Evolutionary conservation across 2,888 invertebrate species (phyloP).

Genomic region (Agrochola lota): DNA sequence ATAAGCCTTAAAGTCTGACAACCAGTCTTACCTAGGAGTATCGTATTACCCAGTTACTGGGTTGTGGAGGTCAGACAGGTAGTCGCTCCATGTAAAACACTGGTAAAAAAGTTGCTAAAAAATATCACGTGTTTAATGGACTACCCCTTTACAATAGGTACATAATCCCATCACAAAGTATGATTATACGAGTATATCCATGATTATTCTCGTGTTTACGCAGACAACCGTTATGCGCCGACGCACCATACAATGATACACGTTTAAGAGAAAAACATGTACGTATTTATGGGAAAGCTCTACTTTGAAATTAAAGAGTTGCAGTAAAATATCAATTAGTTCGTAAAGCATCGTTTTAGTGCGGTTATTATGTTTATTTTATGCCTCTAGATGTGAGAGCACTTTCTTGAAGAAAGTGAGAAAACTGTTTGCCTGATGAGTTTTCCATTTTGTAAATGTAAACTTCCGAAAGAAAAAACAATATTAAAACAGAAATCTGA

Average conservation of each 20-base stretch:
- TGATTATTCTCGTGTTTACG: constrained; percentile 25
- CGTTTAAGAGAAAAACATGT: constrained; percentile 34
- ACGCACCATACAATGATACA: neutral
- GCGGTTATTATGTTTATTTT: constrained; percentile 14
- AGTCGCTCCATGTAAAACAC: too few species aligned
- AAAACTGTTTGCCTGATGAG: neutral
- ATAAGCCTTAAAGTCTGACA: too few species aligned
- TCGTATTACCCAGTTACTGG: too few species aligned
- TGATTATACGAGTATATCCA: constrained; percentile 18
- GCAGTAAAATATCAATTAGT: constrained; percentile 30
- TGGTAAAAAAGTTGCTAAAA: too few species aligned
- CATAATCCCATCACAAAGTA: constrained; percentile 10
- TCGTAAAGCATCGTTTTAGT: constrained; percentile 4
- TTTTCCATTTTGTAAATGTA: neutral
- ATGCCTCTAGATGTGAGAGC: neutral
- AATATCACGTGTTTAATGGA: too few species aligned
- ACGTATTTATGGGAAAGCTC: constrained; percentile 31
- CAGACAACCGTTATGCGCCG: neutral
- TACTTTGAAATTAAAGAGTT: constrained; percentile 21
- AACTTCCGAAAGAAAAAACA: neutral
- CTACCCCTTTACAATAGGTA: neutral
- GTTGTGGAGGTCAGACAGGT: too few species aligned
- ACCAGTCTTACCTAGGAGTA: too few species aligned
- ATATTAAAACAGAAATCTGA: neutral
- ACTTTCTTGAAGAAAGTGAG: constrained; percentile 11